These are phyloP conservation scores for Lemur catta DNA, from an alignment of 2,797 vertebrate species.

Conservation along the genomic window DNA sequence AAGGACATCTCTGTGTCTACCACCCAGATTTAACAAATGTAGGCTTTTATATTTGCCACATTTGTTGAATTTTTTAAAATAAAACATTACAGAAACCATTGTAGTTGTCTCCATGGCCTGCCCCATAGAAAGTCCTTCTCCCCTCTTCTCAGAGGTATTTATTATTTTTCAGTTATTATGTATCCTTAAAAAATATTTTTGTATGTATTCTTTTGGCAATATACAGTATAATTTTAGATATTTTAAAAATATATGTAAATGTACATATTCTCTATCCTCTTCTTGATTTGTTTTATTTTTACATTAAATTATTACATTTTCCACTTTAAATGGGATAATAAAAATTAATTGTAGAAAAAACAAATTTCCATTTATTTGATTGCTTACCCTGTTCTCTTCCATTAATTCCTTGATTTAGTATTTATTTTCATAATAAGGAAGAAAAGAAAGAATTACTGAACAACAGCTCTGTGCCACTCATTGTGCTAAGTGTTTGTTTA, in stretches of 20 bases:
- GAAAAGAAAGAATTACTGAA: background rate
- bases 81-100: background rate
- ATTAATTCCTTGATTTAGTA: background rate
- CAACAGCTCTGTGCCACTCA: background rate
- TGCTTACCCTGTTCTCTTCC: background rate
- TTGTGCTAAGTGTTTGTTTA: background rate
- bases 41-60: background rate
- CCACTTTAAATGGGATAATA: background rate
- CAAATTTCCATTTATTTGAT: background rate
- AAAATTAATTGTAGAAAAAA: background rate
- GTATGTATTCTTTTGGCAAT: background rate
- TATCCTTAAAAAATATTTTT: background rate
- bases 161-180: background rate
- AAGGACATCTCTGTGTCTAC: background rate
- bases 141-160: background rate
- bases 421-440: background rate
- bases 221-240: background rate
- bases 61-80: background rate
- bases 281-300: background rate
- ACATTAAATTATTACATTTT: background rate
- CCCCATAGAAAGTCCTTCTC: background rate
- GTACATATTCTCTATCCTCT: background rate
- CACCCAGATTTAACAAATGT: background rate
- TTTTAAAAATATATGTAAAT: background rate
- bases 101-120: background rate